These are phyloP conservation scores for Sipha flava DNA, from an alignment of 1,140 invertebrate species.

Conservation along the genomic window DNA sequence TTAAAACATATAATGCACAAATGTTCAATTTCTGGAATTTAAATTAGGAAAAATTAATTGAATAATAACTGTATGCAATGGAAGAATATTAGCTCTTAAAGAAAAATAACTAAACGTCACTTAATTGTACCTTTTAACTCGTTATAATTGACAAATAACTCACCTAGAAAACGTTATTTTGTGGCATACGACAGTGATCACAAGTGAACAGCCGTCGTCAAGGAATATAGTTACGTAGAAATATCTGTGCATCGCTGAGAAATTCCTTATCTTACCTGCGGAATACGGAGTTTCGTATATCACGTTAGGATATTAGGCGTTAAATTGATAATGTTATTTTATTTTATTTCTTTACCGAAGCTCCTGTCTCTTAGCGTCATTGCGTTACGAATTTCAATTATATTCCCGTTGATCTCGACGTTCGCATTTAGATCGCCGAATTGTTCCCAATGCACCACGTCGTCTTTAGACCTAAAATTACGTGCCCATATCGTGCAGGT, in stretches of 20 bases:
- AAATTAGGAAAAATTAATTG: no score
- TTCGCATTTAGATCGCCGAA: neutral
- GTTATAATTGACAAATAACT: neutral
- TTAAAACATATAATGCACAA: no score
- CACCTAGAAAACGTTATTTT: neutral
- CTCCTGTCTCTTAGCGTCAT: neutral
- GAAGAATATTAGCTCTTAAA: no score
- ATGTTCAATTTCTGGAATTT: no score
- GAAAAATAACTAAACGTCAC: no score
- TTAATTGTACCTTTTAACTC: no score
- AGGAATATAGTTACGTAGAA: neutral
- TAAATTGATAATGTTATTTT: no score
- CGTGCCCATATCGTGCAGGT: no score
- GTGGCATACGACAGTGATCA: neutral
- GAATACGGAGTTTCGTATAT: no score
- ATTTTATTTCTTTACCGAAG: neutral
- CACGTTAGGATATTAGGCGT: no score
- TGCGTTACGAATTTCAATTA: neutral
- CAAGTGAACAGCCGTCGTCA: neutral
- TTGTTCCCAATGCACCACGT: neutral
- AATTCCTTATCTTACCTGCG: neutral
- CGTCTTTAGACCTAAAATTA: neutral
- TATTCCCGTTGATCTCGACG: neutral
- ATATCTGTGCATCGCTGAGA: neutral
- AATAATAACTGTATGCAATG: no score